Evolutionary conservation across 2,113 vertebrate genomes (phyloP), one percentile per base, ranked within the genome.

Genomic region (Phodopus roborovskii): DNA sequence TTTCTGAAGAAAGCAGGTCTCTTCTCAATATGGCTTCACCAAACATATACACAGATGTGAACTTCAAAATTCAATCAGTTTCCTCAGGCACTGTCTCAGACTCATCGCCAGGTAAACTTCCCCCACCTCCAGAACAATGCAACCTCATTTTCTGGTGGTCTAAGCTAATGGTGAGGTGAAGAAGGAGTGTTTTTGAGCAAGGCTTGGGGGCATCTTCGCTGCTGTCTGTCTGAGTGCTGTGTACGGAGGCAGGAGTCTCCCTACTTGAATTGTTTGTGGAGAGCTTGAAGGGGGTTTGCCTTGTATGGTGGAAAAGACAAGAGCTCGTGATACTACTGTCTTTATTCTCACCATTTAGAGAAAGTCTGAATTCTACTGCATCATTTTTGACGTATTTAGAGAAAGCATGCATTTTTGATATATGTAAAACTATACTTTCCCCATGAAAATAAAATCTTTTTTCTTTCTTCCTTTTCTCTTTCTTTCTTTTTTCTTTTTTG

Each of bases 11-110:
- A 95, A 64, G 64, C 66, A 36, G 15, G 0, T 56, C 36, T 92
- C 22, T 45, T 82, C 8, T 77, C 86, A 88, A 7, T 12, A 97
- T 97, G 97, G 83, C 96, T 45, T 91, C 75, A 16, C 97, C 96
- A 75, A 53, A 93, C 88, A 96, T 95, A 36, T 97, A 96, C 4
- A 95, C 92, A 22, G 95, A 97, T 30, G n/a, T 97, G 85, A 95
- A 0, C 5, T 92, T 97, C 88, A 58, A 94, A 42, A 77, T 50
- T 84, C 36, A 94, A 85, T 66, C 66, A 19, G n/a, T 79, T 16
- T 73, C 30, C 20, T 91, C 88, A 66, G 81, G 39, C 58, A 53
- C 13, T 64, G 12, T 50, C 28, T 48, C 86, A 75, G 70, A 48
- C 45, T 30, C 83, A 62, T 48, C 56, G 87, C n/a, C 68, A 95